Percentiles rank a stretch among this genome's conserved stretches.
These are phyloP conservation scores for Phenacoccus solenopsis DNA, from an alignment of 1,140 invertebrate genomes.

Conservation along the genomic window DNA sequence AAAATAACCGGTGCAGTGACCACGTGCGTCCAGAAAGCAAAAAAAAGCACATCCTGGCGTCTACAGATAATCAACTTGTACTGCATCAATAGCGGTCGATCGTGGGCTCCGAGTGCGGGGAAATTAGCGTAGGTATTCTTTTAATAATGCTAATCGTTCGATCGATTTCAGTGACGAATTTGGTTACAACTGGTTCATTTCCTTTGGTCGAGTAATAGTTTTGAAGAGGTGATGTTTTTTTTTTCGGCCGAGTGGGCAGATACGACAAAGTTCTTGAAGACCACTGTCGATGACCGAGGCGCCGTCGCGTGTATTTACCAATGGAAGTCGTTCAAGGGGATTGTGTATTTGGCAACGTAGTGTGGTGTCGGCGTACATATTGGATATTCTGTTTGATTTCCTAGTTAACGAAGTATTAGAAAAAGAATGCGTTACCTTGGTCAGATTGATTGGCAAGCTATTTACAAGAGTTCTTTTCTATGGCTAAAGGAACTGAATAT, in stretches of 20 bases:
- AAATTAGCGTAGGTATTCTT: neutral
- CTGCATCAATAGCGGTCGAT: too few relatives aligned
- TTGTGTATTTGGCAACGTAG: too few relatives aligned
- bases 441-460: neutral
- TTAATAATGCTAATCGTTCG: neutral
- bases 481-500: neutral
- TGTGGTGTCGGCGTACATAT: too few relatives aligned
- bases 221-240: neutral
- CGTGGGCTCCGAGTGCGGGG: neutral
- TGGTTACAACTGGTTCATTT: slow-evolving; percentile 1
- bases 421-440: neutral
- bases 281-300: too few relatives aligned
- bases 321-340: too few relatives aligned
- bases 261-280: too few relatives aligned
- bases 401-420: neutral
- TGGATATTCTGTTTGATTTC: too few relatives aligned
- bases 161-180: slow-evolving; percentile 1
- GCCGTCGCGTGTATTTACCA: too few relatives aligned
- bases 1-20: neutral
- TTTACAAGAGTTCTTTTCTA: neutral
- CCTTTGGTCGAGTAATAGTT: neutral
- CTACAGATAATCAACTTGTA: neutral
- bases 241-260: too few relatives aligned
- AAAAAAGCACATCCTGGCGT: neutral
- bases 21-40: neutral